Evolutionary conservation across 2,888 invertebrate species (phyloP).

Genomic region (Tolmerus cingulatus): DNA sequence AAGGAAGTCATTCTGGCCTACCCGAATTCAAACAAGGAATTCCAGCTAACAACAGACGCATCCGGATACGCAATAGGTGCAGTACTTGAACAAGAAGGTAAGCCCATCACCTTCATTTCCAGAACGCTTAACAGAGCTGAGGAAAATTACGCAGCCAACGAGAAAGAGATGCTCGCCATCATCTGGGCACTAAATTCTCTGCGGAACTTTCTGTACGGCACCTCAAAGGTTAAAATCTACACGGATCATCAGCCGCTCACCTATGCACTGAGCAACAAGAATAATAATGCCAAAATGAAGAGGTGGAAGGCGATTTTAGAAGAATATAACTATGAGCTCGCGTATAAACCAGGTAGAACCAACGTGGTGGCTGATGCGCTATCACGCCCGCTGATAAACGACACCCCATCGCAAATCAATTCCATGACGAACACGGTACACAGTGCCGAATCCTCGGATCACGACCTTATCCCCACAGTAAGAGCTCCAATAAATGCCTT

Average conservation of each 20-base stretch:
- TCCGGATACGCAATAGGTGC: neutral
- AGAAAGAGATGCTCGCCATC: too few species aligned
- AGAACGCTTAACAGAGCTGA: conserved; percentile 50
- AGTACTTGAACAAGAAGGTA: conserved; percentile 29
- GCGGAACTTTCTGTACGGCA: conserved; percentile 55
- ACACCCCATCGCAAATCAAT: conserved; percentile 19
- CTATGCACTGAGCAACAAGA: conserved; percentile 27
- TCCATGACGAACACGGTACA: conserved; percentile 33
- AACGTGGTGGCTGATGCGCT: conserved; percentile 52
- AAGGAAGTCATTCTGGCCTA: neutral
- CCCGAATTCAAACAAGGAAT: neutral
- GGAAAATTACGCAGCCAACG: too few species aligned
- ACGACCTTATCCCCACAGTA: conserved; percentile 35
- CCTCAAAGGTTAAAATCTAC: conserved; percentile 38
- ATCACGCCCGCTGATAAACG: conserved; percentile 14
- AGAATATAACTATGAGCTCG: conserved; percentile 47
- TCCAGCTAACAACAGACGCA: neutral
- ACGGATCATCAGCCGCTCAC: conserved; percentile 40
- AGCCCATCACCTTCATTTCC: conserved; percentile 53
- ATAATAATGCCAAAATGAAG: conserved; percentile 38
- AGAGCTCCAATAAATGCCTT: conserved; percentile 28
- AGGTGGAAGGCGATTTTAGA: conserved; percentile 11
- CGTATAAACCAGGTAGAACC: conserved; percentile 56
- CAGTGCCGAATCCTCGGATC: conserved; percentile 34
- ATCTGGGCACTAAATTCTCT: conserved; percentile 52